Percentiles rank a stretch among this genome's conserved stretches.
These are phyloP conservation scores for Thermophis baileyi DNA, from an alignment of 2,113 vertebrate genomes.

Conservation along the genomic window DNA sequence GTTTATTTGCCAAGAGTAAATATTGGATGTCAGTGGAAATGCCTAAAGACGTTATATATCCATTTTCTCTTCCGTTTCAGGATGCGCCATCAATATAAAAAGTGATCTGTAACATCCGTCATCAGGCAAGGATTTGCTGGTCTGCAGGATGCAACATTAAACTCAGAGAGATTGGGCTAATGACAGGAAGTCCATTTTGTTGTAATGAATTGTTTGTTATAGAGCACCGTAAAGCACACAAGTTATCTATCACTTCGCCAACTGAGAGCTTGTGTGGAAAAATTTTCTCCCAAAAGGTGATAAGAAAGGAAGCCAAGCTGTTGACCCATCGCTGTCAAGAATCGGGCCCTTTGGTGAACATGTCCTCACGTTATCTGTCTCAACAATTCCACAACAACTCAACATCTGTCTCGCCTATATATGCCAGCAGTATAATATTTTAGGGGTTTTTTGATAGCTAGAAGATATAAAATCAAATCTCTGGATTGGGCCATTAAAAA, in stretches of 20 bases:
- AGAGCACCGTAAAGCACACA: slow-evolving; percentile 57
- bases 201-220: slow-evolving; percentile 67
- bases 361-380: background rate
- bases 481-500: background rate
- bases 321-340: background rate
- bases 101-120: slow-evolving; percentile 27
- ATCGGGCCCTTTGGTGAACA: background rate
- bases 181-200: slow-evolving; percentile 59
- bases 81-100: slow-evolving; percentile 52
- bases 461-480: background rate
- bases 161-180: slow-evolving; percentile 52
- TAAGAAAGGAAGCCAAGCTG: background rate
- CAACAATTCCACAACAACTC: background rate
- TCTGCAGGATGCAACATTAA: slow-evolving; percentile 59
- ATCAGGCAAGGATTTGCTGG: slow-evolving; percentile 21
- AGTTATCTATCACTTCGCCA: slow-evolving; percentile 42
- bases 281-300: background rate
- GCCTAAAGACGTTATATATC: slow-evolving; percentile 40
- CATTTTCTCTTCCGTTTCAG: slow-evolving; percentile 56
- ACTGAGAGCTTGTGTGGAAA: background rate
- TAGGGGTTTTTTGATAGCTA: background rate
- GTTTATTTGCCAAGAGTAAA: slow-evolving; percentile 50
- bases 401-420: background rate
- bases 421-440: background rate
- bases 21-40: slow-evolving; percentile 38